phyloP scores from a whole-genome alignment of 1,140 invertebrate genomes.

The Cydia strobilella region DNA sequence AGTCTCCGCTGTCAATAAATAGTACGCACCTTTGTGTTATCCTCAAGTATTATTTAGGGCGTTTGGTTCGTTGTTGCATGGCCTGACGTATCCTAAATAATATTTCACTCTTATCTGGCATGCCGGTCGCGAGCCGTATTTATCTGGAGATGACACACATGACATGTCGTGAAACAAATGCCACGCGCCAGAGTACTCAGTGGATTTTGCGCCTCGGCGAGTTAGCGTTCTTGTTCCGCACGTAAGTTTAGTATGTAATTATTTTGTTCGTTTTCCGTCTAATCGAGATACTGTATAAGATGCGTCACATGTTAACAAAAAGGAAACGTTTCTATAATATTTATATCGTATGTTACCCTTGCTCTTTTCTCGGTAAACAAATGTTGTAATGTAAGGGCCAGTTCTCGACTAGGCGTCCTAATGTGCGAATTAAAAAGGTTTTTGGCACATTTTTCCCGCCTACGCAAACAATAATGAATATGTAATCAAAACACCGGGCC shows the following conservation, averaged over 20 bases:
- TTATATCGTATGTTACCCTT: not conserved
- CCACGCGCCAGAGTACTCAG: conserved; percentile 13
- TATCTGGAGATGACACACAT: conserved; percentile 32
- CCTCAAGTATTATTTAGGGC: not conserved
- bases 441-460: not conserved
- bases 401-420: not conserved
- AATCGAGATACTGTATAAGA: not conserved
- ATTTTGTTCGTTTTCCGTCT: not conserved
- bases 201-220: conserved; percentile 4
- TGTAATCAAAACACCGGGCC: not conserved
- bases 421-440: conserved; percentile 26
- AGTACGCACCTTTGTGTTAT: not conserved
- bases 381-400: conserved; percentile 3
- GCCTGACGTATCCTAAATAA: conserved; percentile 16
- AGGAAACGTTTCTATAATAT: not conserved
- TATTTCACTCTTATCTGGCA: conserved; percentile 29
- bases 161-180: conserved; percentile 23
- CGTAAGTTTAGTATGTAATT: not conserved
- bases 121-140: conserved; percentile 21
- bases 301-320: not conserved
- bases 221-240: conserved; percentile 1
- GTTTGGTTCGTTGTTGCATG: conserved; percentile 13
- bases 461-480: not conserved
- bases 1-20: conserved; percentile 22
- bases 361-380: not conserved